Evolutionary conservation across 1,140 invertebrate genomes (phyloP).

Genomic region (Drosophila elegans): DNA sequence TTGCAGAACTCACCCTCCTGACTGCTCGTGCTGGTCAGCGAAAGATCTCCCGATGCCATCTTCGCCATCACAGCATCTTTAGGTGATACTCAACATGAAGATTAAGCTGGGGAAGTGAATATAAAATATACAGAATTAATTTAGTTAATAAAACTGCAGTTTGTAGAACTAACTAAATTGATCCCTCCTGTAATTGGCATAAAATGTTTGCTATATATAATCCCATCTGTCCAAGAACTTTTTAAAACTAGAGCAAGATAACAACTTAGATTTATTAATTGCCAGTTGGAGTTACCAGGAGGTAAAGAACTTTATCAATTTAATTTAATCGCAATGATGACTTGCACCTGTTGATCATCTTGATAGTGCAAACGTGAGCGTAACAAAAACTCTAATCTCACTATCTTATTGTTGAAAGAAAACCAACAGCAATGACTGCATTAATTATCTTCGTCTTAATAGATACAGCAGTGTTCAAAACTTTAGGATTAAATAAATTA

Average conservation of each 20-base stretch:
- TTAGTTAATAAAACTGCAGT: background rate
- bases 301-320: background rate
- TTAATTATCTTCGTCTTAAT: slow-evolving; percentile 26
- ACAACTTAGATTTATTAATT: slow-evolving; percentile 11
- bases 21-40: slow-evolving; percentile 84
- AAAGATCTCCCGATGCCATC: slow-evolving; percentile 85
- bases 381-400: slow-evolving; percentile 20
- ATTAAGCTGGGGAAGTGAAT: background rate
- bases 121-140: background rate
- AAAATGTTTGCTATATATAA: background rate
- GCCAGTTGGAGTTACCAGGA: slow-evolving; percentile 9
- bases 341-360: slow-evolving; percentile 4
- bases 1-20: slow-evolving; percentile 72
- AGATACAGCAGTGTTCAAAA: background rate
- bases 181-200: too few relatives aligned
- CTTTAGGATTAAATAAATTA: too few relatives aligned
- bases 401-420: slow-evolving; percentile 17
- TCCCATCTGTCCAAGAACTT: slow-evolving; percentile 1
- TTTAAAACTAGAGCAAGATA: slow-evolving; percentile 2
- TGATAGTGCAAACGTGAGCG: slow-evolving; percentile 21
- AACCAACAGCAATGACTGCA: slow-evolving; percentile 8
- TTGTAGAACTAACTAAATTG: too few relatives aligned
- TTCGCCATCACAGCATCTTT: slow-evolving; percentile 77
- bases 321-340: background rate
- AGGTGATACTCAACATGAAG: slow-evolving; percentile 39